Conservation (phyloP, 1,140 invertebrate species). For the Tetranychus cinnabarinus region DNA sequence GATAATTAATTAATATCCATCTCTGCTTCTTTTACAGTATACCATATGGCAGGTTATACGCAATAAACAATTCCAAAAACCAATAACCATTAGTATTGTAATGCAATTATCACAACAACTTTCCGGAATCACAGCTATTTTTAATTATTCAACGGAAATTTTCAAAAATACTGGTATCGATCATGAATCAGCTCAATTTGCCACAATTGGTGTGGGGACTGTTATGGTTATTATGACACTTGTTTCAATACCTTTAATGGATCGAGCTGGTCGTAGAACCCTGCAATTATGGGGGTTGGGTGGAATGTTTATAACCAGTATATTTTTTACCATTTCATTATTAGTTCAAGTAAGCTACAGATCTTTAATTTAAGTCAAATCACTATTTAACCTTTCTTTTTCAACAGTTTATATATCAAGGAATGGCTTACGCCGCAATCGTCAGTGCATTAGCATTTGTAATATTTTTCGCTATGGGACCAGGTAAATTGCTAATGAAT, state of each 20-base stretch:
- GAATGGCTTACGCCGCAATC: constrained; percentile 88
- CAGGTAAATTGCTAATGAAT: constrained; percentile 24
- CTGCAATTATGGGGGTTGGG: constrained; percentile 57
- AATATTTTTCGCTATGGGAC: constrained; percentile 87
- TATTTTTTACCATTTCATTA: constrained; percentile 88
- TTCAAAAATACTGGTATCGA: constrained; percentile 68
- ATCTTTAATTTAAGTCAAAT: no score
- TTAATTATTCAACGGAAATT: constrained; percentile 83
- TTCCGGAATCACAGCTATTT: constrained; percentile 87
- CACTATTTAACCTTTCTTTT: background rate
- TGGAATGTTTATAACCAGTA: constrained; percentile 91
- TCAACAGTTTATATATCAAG: constrained; percentile 83
- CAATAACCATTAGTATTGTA: constrained; percentile 76
- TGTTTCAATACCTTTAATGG: constrained; percentile 86
- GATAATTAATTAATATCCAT: background rate
- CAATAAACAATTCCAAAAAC: constrained; percentile 58
- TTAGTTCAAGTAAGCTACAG: constrained; percentile 50
- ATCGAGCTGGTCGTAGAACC: constrained; percentile 69
- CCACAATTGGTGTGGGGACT: constrained; percentile 83
- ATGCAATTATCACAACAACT: constrained; percentile 97
- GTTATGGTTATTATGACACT: constrained; percentile 94
- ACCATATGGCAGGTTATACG: constrained; percentile 70
- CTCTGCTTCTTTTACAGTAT: constrained; percentile 27
- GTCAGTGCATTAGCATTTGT: constrained; percentile 80
- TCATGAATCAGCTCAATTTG: constrained; percentile 33